Evolutionary conservation across 2,113 vertebrate genomes (phyloP).

Genomic region (Porphyrio hochstetteri): DNA sequence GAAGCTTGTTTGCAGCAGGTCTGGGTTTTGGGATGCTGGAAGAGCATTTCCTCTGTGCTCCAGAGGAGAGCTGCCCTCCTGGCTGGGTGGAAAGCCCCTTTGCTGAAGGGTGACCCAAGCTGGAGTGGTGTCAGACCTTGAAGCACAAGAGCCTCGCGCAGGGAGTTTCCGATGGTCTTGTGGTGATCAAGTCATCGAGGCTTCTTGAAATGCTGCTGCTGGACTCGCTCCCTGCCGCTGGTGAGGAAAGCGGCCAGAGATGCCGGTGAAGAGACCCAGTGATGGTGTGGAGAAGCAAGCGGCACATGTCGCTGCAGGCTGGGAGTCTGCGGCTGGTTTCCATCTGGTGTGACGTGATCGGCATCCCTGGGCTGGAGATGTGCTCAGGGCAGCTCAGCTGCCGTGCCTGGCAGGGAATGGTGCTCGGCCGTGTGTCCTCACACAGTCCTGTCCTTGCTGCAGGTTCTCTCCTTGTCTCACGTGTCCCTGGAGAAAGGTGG

Average conservation of each 20-base stretch:
- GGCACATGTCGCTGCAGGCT: background rate
- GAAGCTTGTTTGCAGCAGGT: background rate
- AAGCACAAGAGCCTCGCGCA: background rate
- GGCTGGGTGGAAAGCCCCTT: background rate
- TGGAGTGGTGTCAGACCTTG: background rate
- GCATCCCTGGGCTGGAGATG: background rate
- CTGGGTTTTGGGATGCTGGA: background rate
- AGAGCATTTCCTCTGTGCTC: background rate
- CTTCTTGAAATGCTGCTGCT: background rate
- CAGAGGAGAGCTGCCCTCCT: background rate
- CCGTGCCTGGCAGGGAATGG: background rate
- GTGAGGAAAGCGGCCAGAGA: background rate
- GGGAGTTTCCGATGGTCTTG: background rate
- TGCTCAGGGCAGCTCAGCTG: background rate
- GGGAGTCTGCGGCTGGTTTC: background rate
- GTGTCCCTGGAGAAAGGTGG: background rate
- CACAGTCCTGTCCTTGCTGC: background rate
- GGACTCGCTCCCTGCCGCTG: fast-evolving
- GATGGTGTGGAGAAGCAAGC: fast-evolving
- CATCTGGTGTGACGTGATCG: fast-evolving
- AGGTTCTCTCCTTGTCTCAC: background rate
- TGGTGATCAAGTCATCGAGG: background rate
- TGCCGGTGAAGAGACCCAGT: background rate
- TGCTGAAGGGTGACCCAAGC: background rate
- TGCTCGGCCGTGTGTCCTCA: background rate